phyloP scores from a whole-genome alignment of 2,113 vertebrate genomes.

The Perccottus glenii region DNA sequence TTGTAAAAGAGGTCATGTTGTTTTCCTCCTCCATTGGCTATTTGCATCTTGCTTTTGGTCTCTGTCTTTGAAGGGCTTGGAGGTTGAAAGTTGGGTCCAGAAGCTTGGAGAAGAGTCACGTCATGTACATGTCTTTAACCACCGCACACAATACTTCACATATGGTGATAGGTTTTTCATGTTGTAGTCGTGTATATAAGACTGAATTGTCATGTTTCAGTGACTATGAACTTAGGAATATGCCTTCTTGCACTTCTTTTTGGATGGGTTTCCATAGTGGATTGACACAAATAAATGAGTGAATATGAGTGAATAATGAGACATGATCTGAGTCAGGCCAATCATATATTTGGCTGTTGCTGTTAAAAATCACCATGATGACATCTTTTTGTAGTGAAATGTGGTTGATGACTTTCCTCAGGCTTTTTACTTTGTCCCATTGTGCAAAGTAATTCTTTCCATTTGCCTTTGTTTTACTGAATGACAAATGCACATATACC shows the following conservation, averaged over 20 bases:
- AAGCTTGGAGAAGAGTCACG: not conserved
- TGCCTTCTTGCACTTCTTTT: slow-evolving; percentile 5
- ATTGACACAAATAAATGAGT: slow-evolving; percentile 41
- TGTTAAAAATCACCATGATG: slow-evolving; percentile 38
- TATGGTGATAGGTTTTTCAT: too few relatives aligned
- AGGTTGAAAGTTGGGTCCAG: not conserved
- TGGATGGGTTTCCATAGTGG: slow-evolving; percentile 54
- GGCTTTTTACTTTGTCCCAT: slow-evolving; percentile 25
- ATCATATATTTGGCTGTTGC: slow-evolving; percentile 17
- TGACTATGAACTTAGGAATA: not conserved
- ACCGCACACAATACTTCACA: too few relatives aligned
- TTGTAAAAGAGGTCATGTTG: slow-evolving; percentile 63
- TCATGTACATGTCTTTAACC: not conserved
- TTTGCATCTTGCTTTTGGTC: slow-evolving; percentile 7
- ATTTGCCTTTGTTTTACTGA: not conserved
- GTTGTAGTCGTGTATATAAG: not conserved
- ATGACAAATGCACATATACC: not conserved
- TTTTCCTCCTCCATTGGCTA: slow-evolving; percentile 42
- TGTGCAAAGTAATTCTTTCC: slow-evolving; percentile 10
- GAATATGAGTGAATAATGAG: slow-evolving; percentile 51
- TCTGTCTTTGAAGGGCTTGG: slow-evolving; percentile 13
- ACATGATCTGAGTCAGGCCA: slow-evolving; percentile 18
- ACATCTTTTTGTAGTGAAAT: slow-evolving; percentile 30
- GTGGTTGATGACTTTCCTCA: slow-evolving; percentile 25
- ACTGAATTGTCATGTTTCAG: not conserved